A percentile compares a stretch with the other conserved stretches of the same genome.
These are phyloP conservation scores for Eleutherodactylus coqui DNA, from an alignment of 2,797 vertebrate species.

Conservation along the genomic window DNA sequence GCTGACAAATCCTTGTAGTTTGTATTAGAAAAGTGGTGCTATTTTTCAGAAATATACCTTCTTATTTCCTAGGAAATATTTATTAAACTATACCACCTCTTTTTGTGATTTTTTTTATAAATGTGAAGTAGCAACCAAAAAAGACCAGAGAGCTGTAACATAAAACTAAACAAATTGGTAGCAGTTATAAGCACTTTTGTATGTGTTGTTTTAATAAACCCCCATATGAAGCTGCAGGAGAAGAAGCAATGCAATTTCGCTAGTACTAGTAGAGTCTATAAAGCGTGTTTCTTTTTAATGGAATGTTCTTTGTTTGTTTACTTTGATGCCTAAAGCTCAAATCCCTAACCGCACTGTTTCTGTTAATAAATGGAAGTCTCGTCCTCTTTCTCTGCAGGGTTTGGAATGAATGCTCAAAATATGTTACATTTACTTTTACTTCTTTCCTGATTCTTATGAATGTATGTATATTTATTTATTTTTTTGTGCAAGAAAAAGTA, in stretches of 20 bases:
- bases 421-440: neutral
- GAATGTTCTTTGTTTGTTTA: conserved; percentile 37
- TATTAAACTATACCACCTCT: neutral
- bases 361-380: conserved; percentile 39
- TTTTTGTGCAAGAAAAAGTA: too few species aligned
- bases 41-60: neutral
- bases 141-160: neutral
- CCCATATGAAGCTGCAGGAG: conserved; percentile 17
- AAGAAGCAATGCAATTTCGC: conserved; percentile 39
- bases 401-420: neutral
- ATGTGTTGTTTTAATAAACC: conserved; percentile 34
- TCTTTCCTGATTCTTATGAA: neutral
- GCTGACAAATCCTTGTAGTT: too few species aligned
- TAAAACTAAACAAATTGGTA: conserved; percentile 33
- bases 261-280: conserved; percentile 25
- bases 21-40: too few species aligned
- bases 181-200: conserved; percentile 23
- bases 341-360: conserved; percentile 26
- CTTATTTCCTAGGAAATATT: neutral
- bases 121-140: conserved; percentile 5
- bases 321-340: conserved; percentile 45
- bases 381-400: neutral
- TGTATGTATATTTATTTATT: neutral
- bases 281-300: conserved; percentile 44
- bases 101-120: conserved; percentile 12